Conservation (phyloP, 2,888 invertebrate species). For the Drosophila paranaensis region DNA sequence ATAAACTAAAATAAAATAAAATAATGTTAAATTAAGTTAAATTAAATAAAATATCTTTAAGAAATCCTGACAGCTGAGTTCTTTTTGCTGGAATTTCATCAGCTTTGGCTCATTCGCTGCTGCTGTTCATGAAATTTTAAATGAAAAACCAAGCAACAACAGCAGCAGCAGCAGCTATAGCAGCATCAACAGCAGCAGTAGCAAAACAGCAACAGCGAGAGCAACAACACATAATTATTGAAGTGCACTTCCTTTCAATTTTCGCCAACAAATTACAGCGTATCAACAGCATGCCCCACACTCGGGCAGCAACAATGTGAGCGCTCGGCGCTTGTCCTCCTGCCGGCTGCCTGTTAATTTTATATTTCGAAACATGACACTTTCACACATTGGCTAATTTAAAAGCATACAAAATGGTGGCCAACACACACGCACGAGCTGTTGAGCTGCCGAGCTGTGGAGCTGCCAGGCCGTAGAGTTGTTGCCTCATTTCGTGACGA, state of each 20-base stretch:
- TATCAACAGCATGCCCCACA: constrained; percentile 52
- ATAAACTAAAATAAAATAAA: too few species aligned
- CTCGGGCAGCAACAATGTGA: constrained; percentile 14
- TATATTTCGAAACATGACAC: constrained; percentile 82
- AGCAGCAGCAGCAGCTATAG: constrained; percentile 5
- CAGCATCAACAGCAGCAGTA: constrained; percentile 6
- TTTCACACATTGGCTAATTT: constrained; percentile 83
- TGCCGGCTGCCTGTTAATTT: constrained; percentile 68
- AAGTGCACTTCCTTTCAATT: constrained; percentile 79
- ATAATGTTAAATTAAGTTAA: too few species aligned
- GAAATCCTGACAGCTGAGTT: neutral
- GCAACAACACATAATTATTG: constrained; percentile 59
- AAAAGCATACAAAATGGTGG: constrained; percentile 80
- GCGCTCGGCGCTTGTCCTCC: neutral
- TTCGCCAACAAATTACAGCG: constrained; percentile 68
- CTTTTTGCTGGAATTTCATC: neutral
- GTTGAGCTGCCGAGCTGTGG: constrained; percentile 17
- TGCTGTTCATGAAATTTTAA: constrained; percentile 10
- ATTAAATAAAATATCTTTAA: neutral
- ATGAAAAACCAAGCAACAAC: constrained; percentile 10
- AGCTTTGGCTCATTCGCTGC: neutral
- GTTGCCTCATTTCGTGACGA: constrained; percentile 70
- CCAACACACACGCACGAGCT: constrained; percentile 70
- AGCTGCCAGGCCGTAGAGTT: constrained; percentile 23
- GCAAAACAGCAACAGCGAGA: constrained; percentile 12